Base-by-base conservation (phyloP, 2,113 vertebrate genomes). In the Coracopsis vasa region DNA sequence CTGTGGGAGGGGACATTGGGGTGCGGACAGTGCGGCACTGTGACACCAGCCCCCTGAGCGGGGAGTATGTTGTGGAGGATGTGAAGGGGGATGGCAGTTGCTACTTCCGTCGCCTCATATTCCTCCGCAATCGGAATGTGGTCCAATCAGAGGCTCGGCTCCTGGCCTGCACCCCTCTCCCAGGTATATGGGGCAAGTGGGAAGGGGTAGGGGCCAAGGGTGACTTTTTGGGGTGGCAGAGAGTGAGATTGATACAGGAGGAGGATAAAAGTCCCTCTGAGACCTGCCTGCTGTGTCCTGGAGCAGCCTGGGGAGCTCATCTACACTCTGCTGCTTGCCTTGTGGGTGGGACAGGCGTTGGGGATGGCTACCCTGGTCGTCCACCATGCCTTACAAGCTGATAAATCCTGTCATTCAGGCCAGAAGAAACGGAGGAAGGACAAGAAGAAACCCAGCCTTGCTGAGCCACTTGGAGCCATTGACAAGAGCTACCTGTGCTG, bases 91-190 rank as follows among this genome's bases (percentile, higher is more conserved):
- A 99, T 1, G 98, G 98, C 20, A 98, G 85, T 42, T 97, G 93
- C 65, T 98, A 98, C 58, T 99, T 99, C 67, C 98, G 99, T 42
- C 98, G 99, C 65, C 99, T 99, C 23, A 91, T 99, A 88, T 99
- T 99, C 96, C 98, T 99, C 89, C 97, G 97, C 80, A 99, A 98
- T 86, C 95, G 98, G 82, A 98, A 98, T 0, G 98, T 99, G 74
- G 98, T 99, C 86, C 99, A 99, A 96, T 99, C 99, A 0, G 99
- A 99, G 97, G 98, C 98, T 94, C 98, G 98, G 44, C 96, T 99
- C 19, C 88, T 98, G 83, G 64, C 83, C 78, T 86, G 71, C 1
- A 65, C 25, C 11, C 93, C 90, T 87, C 95, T 90, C 67, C 93
- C 90, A 95, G 97, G 98, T 98, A 88, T 2, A 8, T 24, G 61